Percentiles rank a stretch among this genome's conserved stretches.
phyloP scores from a whole-genome alignment of 2,888 invertebrate species.

The Drosophila colorata region DNA sequence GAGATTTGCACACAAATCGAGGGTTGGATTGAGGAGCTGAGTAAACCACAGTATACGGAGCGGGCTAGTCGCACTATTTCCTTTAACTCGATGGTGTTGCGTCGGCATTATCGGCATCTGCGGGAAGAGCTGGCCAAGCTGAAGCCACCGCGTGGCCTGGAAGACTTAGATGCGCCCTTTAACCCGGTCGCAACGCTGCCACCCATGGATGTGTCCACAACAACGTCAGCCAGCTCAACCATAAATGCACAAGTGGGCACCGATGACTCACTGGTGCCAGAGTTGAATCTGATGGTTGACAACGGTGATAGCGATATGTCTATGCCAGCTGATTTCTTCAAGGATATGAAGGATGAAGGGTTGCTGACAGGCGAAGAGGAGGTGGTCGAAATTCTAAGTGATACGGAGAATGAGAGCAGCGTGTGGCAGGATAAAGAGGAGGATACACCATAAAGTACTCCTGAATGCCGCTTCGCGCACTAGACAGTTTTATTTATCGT shows the following conservation, averaged over 20 bases:
- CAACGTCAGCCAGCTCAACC: conserved; percentile 44
- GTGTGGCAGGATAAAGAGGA: conserved; percentile 74
- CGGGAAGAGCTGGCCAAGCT: conserved; percentile 94
- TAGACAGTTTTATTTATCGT: conserved; percentile 64
- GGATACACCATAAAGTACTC: conserved; percentile 55
- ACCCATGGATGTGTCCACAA: conserved; percentile 75
- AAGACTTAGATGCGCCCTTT: conserved; percentile 89
- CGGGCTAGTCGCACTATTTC: conserved; percentile 92
- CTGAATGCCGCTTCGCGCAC: conserved; percentile 49
- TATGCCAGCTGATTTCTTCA: conserved; percentile 55
- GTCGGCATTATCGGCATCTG: conserved; percentile 93
- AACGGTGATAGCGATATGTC: conserved; percentile 53
- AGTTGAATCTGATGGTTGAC: conserved; percentile 63
- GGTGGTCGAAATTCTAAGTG: conserved; percentile 66
- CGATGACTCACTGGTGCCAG: conserved; percentile 57
- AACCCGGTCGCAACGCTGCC: conserved; percentile 84
- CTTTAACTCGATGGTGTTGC: conserved; percentile 90
- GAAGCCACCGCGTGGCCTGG: conserved; percentile 91
- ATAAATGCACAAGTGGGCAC: conserved; percentile 53
- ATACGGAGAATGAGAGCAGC: conserved; percentile 73
- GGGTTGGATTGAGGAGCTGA: conserved; percentile 95
- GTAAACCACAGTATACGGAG: conserved; percentile 90
- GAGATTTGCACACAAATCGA: conserved; percentile 96
- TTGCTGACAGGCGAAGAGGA: conserved; percentile 60
- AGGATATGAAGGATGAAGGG: conserved; percentile 55